A percentile compares a stretch with the other conserved stretches of the same genome.
Conservation (phyloP, 1,140 invertebrate genomes). For the Theocolax elegans region DNA sequence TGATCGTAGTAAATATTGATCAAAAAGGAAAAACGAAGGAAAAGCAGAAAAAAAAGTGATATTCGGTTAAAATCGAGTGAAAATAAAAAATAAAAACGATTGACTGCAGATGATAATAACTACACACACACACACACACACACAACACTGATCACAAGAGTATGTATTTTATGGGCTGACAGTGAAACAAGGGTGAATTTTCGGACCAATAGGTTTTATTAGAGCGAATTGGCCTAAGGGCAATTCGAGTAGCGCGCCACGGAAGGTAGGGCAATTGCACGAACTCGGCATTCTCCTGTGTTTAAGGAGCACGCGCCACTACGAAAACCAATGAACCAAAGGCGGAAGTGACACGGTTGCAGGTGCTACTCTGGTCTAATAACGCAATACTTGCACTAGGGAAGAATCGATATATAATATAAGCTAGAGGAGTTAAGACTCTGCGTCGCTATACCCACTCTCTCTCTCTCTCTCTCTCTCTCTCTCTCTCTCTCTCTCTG, state of each 20-base stretch:
- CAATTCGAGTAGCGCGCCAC: too few relatives aligned
- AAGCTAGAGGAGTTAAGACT: slow-evolving; percentile 44
- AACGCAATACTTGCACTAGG: slow-evolving; percentile 40
- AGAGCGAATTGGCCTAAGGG: background rate
- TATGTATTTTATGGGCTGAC: background rate
- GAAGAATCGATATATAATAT: slow-evolving; percentile 42
- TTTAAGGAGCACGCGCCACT: background rate
- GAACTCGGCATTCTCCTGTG: slow-evolving; percentile 1
- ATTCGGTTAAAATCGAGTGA: too few relatives aligned
- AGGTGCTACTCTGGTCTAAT: slow-evolving; percentile 36
- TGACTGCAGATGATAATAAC: too few relatives aligned
- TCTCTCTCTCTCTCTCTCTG: too few relatives aligned
- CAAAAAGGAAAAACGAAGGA: too few relatives aligned
- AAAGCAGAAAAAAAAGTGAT: too few relatives aligned
- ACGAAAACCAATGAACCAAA: slow-evolving; percentile 11
- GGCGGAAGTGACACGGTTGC: slow-evolving; percentile 38
- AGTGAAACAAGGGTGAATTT: background rate
- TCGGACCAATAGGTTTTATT: slow-evolving; percentile 2
- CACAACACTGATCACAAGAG: too few relatives aligned
- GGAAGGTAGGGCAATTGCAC: background rate
- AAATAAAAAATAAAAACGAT: too few relatives aligned
- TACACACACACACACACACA: too few relatives aligned
- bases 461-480: too few relatives aligned
- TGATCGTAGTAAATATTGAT: too few relatives aligned
- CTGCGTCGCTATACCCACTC: too few relatives aligned